These are phyloP conservation scores for Nesogale talazaci DNA, from an alignment of 2,113 vertebrate genomes.

Conservation along the genomic window DNA sequence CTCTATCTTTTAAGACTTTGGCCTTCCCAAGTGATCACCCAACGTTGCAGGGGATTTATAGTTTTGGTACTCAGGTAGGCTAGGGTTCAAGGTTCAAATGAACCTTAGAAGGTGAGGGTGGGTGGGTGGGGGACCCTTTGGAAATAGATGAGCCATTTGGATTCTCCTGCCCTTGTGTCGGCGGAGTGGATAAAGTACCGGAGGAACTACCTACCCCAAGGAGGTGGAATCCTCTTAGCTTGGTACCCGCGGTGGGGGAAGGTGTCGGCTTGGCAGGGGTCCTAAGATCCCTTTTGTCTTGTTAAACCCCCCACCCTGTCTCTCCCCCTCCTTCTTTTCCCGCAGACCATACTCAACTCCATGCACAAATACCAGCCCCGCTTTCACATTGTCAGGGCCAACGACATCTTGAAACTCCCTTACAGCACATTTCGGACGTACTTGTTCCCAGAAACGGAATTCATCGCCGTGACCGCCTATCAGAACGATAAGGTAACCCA, in stretches of 20 bases:
- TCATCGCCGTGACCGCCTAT: constrained; percentile 99
- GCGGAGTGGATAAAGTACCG: not conserved
- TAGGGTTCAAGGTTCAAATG: constrained; percentile 82
- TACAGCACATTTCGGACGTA: constrained; percentile 99
- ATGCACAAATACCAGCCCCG: constrained; percentile 99
- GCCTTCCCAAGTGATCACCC: constrained; percentile 73
- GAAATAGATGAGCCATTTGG: constrained; percentile 50
- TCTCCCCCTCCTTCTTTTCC: constrained; percentile 36
- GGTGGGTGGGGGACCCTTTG: constrained; percentile 16
- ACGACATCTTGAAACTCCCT: constrained; percentile 97
- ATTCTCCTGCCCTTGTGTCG: constrained; percentile 48
- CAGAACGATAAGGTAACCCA: constrained; percentile 98
- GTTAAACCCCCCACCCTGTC: constrained; percentile 9
- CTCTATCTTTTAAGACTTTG: constrained; percentile 75
- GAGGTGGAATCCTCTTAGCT: constrained; percentile 55
- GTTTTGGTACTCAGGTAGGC: constrained; percentile 79
- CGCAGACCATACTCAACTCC: constrained; percentile 97
- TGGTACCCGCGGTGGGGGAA: constrained; percentile 53
- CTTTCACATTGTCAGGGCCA: constrained; percentile 98
- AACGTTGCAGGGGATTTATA: constrained; percentile 78
- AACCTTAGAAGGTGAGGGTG: constrained; percentile 78
- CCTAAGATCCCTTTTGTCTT: not conserved
- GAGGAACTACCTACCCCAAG: not conserved
- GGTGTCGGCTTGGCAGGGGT: constrained; percentile 49
- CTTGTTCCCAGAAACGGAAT: constrained; percentile 98